phyloP scores from a whole-genome alignment of 2,113 vertebrate species.

The Coracopsis vasa region DNA sequence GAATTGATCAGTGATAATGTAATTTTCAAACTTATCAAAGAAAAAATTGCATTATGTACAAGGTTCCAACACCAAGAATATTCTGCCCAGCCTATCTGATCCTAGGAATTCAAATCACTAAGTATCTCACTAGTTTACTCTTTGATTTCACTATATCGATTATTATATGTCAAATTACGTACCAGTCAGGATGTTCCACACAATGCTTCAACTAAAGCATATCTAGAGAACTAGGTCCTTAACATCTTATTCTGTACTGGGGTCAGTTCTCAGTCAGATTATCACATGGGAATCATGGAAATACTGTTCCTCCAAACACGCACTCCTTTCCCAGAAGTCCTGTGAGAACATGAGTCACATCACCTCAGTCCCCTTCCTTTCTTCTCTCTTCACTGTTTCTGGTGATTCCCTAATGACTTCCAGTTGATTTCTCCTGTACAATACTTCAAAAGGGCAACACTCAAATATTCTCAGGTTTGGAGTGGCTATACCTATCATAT shows the following conservation, averaged over 20 bases:
- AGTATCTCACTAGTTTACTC: neutral
- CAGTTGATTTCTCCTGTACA: neutral
- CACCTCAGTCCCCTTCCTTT: neutral
- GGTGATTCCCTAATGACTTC: neutral
- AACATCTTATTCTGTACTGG: neutral
- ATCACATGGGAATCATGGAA: neutral
- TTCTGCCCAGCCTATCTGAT: neutral
- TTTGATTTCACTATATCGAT: neutral
- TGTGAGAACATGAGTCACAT: neutral
- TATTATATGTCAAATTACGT: neutral
- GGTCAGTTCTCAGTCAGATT: neutral
- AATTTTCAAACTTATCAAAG: constrained; percentile 23
- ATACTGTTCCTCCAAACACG: accelerated
- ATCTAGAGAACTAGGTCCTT: neutral
- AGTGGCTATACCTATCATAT: neutral
- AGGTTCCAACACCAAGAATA: neutral
- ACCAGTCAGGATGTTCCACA: neutral
- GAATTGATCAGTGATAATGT: constrained; percentile 59
- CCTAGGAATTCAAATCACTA: neutral
- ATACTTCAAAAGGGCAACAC: neutral
- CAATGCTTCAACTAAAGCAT: neutral
- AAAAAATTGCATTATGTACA: neutral
- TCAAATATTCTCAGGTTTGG: neutral
- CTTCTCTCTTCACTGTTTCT: neutral
- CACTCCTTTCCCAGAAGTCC: neutral